These are phyloP conservation scores for Drosophila lutescens DNA, from an alignment of 2,888 invertebrate genomes.

Conservation along the genomic window DNA sequence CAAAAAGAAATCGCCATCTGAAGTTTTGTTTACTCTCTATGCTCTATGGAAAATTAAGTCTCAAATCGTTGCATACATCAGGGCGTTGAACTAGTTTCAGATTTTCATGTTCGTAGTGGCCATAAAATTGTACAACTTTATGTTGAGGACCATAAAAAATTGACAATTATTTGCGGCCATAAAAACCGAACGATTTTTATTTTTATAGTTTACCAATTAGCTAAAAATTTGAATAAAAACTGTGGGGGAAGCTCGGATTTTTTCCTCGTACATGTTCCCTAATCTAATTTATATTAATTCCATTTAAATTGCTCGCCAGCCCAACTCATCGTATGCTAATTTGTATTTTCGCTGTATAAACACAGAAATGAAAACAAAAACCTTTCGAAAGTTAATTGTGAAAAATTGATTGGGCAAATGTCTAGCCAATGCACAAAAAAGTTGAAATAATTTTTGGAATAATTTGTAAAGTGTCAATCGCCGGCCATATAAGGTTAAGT, in stretches of 20 bases:
- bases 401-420: slow-evolving; percentile 71
- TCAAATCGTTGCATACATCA: slow-evolving; percentile 13
- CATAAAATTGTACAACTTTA: slow-evolving; percentile 57
- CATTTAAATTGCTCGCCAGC: slow-evolving; percentile 52
- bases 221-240: slow-evolving; percentile 37
- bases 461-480: slow-evolving; percentile 63
- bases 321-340: slow-evolving; percentile 46
- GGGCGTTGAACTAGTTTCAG: slow-evolving; percentile 38
- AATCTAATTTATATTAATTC: slow-evolving; percentile 63
- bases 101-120: not conserved
- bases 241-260: not conserved
- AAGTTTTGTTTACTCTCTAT: slow-evolving; percentile 17
- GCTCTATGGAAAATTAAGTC: slow-evolving; percentile 9
- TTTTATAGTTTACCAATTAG: slow-evolving; percentile 58
- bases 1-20: slow-evolving; percentile 27
- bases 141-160: slow-evolving; percentile 56
- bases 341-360: slow-evolving; percentile 44
- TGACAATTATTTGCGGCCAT: slow-evolving; percentile 64
- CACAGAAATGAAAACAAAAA: slow-evolving; percentile 20
- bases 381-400: slow-evolving; percentile 67
- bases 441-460: slow-evolving; percentile 52
- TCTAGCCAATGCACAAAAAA: slow-evolving; percentile 33
- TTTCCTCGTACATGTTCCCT: slow-evolving; percentile 11
- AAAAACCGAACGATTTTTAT: slow-evolving; percentile 57
- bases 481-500: slow-evolving; percentile 39